Percentiles rank a stretch among this genome's conserved stretches.
Conservation (phyloP, 2,113 vertebrate species). For the Bujurquina vittata region DNA sequence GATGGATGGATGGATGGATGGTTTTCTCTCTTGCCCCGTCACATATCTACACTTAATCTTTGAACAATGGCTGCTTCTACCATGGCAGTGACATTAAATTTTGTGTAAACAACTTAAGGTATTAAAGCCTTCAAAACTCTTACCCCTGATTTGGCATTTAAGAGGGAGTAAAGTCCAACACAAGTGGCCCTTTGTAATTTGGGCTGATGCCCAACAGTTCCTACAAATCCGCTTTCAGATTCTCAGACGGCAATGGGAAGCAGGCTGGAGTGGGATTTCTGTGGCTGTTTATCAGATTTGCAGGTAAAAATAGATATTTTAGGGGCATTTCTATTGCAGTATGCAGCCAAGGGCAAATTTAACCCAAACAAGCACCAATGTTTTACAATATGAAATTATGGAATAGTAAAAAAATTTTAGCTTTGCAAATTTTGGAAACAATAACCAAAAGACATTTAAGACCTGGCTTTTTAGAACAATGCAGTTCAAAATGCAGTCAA, state of each 20-base stretch:
- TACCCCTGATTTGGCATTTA: conserved; percentile 67
- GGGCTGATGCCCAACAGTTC: conserved; percentile 59
- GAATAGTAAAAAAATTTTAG: conserved; percentile 46
- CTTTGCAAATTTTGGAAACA: conserved; percentile 39
- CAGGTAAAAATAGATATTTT: conserved; percentile 13
- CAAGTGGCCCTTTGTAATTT: conserved; percentile 47
- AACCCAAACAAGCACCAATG: conserved; percentile 26
- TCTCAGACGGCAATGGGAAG: conserved; percentile 41
- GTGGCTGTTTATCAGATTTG: conserved; percentile 24
- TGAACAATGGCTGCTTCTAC: conserved; percentile 46
- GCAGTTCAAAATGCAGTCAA: conserved; percentile 19
- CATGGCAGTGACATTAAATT: conserved; percentile 62
- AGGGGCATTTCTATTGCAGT: background rate
- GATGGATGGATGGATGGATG: no score
- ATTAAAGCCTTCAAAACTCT: conserved; percentile 56
- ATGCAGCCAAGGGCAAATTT: background rate
- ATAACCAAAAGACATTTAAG: conserved; percentile 47
- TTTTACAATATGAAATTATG: conserved; percentile 47
- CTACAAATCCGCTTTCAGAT: conserved; percentile 63
- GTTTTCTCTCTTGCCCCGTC: background rate
- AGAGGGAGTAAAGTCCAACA: conserved; percentile 64
- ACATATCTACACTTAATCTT: conserved; percentile 11
- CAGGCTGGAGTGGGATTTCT: background rate
- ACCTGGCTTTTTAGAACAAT: conserved; percentile 28
- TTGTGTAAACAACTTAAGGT: conserved; percentile 70